Evolutionary conservation across 2,888 invertebrate genomes (phyloP), one percentile per base, ranked within the genome.

Genomic region (Diarsia brunnea): DNA sequence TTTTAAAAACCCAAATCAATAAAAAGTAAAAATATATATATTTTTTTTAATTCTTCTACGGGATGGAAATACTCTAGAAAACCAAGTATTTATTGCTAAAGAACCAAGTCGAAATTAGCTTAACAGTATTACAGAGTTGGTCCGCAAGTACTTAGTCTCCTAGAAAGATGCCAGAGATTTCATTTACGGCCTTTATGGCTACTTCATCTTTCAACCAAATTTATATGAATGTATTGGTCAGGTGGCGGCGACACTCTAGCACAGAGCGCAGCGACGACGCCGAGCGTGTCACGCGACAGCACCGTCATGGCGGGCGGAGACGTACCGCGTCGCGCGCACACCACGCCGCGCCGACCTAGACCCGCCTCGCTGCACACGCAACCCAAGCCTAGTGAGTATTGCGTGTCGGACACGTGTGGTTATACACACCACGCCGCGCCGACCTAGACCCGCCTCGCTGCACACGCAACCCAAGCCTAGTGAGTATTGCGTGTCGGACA

Each of bases 281-380:
- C 95, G 78, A 89, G 92, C 63, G 94, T 95, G 91, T 96, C 96
- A n/a, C 94, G 95, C 76, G 96, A 96, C 93, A 90, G 92, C 78
- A 94, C 92, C 10, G 89, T 91, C 45, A 86, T 93, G 84, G 91
- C 78, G 45, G 89, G 86, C 75, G 79, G 88, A 53, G 85, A 90
- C 81, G 89, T 90, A 68, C 91, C 93, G 86, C 93, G 94, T 24
- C 78, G 91, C 90, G 66, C 80, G 16, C 63, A 58, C 53, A 47
- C 78, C 69, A 12, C 76, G 69, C 76, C 76, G 69, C 76, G 88
- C 65, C 91, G 90, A 10, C 90, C 89, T 24, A 84, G 91, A 4
- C 90, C 91, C 63, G 84, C 82, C 79, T 90, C 90, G 31, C 72
- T 91, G 65, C 91, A 92, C 81, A 81, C 87, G 4, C 76, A 76